Conservation (phyloP, 2,797 vertebrate genomes). For the Hyperoplus lanceolatus region DNA sequence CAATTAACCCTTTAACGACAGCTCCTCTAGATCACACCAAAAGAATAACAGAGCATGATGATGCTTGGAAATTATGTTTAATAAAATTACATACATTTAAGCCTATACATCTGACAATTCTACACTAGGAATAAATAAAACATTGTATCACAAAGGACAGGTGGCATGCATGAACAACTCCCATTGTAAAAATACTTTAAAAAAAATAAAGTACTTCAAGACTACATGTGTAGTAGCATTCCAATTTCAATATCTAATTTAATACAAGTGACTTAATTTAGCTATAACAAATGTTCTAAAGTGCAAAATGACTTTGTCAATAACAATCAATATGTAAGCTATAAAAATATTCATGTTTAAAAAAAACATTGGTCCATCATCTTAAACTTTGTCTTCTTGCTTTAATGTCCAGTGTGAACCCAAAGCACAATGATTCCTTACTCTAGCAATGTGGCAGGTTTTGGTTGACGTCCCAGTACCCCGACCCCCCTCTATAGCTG, state of each 20-base stretch:
- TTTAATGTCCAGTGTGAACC: constrained; percentile 65
- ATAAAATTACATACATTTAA: constrained; percentile 76
- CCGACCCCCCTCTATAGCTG: constrained; percentile 51
- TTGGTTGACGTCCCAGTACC: constrained; percentile 70
- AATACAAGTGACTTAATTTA: constrained; percentile 72
- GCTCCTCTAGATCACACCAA: background rate
- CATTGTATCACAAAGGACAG: constrained; percentile 75
- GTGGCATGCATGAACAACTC: constrained; percentile 65
- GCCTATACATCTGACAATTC: constrained; percentile 70
- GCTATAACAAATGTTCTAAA: constrained; percentile 82
- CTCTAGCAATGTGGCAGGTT: constrained; percentile 62
- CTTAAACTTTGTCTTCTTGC: constrained; percentile 60
- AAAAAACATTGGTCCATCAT: constrained; percentile 68
- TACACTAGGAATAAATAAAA: constrained; percentile 84
- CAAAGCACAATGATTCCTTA: constrained; percentile 59
- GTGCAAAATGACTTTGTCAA: constrained; percentile 79
- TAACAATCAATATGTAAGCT: constrained; percentile 54
- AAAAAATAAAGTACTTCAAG: constrained; percentile 63
- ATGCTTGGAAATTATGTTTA: constrained; percentile 72
- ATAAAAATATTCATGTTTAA: constrained; percentile 68
- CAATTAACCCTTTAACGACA: background rate
- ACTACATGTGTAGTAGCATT: constrained; percentile 70
- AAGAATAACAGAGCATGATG: background rate
- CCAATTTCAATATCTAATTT: constrained; percentile 71
- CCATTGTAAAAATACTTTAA: constrained; percentile 79